These are phyloP conservation scores for Lacerta bilineata DNA, from an alignment of 2,797 vertebrate species.

Conservation along the genomic window DNA sequence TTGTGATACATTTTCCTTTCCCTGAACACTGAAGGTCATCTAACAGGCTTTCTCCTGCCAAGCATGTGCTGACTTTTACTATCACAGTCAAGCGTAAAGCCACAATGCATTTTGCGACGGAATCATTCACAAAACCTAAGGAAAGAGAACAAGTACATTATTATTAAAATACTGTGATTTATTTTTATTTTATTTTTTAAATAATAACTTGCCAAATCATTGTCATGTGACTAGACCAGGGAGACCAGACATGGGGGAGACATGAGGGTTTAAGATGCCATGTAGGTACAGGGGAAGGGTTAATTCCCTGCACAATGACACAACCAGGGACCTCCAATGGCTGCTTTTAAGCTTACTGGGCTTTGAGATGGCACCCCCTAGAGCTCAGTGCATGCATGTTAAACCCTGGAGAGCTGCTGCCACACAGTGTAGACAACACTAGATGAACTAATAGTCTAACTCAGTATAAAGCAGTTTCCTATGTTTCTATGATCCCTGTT, in stretches of 20 bases:
- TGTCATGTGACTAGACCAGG: background rate
- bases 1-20: slow-evolving; percentile 91
- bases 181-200: too few relatives aligned
- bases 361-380: too few relatives aligned
- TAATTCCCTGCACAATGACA: too few relatives aligned
- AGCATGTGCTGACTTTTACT: slow-evolving; percentile 92
- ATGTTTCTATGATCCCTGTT: background rate
- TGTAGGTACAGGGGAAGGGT: too few relatives aligned
- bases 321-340: too few relatives aligned
- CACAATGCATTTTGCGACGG: slow-evolving; percentile 86
- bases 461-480: too few relatives aligned
- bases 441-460: too few relatives aligned
- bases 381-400: too few relatives aligned
- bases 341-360: too few relatives aligned
- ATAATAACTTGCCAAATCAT: slow-evolving; percentile 1
- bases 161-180: background rate
- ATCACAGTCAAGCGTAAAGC: slow-evolving; percentile 90
- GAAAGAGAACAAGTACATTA: slow-evolving; percentile 15
- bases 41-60: slow-evolving; percentile 82
- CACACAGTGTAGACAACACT: too few relatives aligned
- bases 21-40: slow-evolving; percentile 90
- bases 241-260: background rate
- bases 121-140: slow-evolving; percentile 87
- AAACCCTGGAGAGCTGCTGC: too few relatives aligned
- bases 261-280: too few relatives aligned